These are phyloP conservation scores for Oxyruncus cristatus DNA, from an alignment of 2,113 vertebrate genomes.

Conservation along the genomic window DNA sequence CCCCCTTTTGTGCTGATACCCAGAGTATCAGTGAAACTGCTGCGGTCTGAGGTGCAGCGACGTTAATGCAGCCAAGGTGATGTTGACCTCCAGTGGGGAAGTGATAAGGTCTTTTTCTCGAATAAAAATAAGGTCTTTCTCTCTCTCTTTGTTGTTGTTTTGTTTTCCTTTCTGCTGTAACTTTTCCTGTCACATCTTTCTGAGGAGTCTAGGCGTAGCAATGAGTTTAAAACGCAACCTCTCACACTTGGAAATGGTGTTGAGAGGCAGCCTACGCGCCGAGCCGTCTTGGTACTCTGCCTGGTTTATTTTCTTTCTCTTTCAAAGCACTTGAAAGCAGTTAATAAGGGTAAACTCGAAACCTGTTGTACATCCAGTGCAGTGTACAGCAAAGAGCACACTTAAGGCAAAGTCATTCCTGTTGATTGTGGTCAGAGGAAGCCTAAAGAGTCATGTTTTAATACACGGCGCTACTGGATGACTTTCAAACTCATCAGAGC, in stretches of 20 bases:
- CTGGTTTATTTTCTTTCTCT: conserved; percentile 40
- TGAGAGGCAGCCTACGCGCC: neutral
- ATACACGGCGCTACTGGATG: neutral
- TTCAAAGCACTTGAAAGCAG: conserved; percentile 16
- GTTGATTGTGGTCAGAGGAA: neutral
- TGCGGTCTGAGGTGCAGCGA: neutral
- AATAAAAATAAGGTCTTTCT: neutral
- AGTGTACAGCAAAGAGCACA: neutral
- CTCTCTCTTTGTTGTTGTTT: neutral
- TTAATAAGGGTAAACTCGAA: conserved; percentile 48
- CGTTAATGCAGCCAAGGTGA: neutral
- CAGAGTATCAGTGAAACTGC: neutral
- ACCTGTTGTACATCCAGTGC: conserved; percentile 13
- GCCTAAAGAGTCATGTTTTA: neutral
- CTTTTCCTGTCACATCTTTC: neutral
- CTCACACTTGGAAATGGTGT: conserved; percentile 18
- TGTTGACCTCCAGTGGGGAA: neutral
- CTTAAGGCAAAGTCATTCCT: neutral
- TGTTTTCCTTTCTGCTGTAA: neutral
- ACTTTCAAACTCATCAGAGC: neutral
- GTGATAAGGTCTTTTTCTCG: neutral
- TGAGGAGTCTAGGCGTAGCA: neutral
- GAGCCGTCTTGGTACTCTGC: neutral
- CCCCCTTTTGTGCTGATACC: neutral
- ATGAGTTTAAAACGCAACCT: neutral